A percentile compares a stretch with the other conserved stretches of the same genome.
These are phyloP conservation scores for Paratrypauchen microcephalus DNA, from an alignment of 2,797 vertebrate genomes.

Conservation along the genomic window DNA sequence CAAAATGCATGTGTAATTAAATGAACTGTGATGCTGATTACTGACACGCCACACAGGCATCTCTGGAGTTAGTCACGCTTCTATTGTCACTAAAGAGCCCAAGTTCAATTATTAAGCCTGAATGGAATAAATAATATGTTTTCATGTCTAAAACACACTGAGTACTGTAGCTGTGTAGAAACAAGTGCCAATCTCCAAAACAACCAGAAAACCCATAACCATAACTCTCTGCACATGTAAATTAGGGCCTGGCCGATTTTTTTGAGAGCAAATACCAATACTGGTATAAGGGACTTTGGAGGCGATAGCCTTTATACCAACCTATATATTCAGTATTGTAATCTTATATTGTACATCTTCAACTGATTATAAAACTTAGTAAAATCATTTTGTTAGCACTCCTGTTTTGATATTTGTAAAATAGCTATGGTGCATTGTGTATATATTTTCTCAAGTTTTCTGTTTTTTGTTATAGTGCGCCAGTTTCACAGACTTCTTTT, in stretches of 20 bases:
- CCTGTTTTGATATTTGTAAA: no score
- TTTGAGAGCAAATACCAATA: no score
- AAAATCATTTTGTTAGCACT: no score
- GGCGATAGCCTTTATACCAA: no score
- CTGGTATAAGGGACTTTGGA: no score
- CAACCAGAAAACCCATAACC: slow-evolving; percentile 7
- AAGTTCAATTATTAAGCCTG: slow-evolving; percentile 38
- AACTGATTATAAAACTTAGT: no score
- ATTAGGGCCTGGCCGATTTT: background rate
- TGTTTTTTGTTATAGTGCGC: background rate
- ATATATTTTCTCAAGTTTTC: background rate
- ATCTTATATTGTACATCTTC: no score
- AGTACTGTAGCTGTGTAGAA: background rate
- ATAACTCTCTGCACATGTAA: slow-evolving; percentile 11
- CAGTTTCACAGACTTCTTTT: background rate
- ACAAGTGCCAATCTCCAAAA: slow-evolving; percentile 35
- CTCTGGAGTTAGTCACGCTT: slow-evolving; percentile 56
- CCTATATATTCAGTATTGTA: no score
- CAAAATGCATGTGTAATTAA: slow-evolving; percentile 63
- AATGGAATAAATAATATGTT: slow-evolving; percentile 1
- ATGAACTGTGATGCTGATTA: slow-evolving; percentile 62
- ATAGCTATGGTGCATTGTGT: no score
- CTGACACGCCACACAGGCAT: slow-evolving; percentile 59
- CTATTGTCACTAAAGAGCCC: slow-evolving; percentile 54
- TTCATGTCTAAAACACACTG: background rate